These are phyloP conservation scores for Drosophila pseudoobscura DNA, from an alignment of 1,140 invertebrate genomes.

Conservation along the genomic window DNA sequence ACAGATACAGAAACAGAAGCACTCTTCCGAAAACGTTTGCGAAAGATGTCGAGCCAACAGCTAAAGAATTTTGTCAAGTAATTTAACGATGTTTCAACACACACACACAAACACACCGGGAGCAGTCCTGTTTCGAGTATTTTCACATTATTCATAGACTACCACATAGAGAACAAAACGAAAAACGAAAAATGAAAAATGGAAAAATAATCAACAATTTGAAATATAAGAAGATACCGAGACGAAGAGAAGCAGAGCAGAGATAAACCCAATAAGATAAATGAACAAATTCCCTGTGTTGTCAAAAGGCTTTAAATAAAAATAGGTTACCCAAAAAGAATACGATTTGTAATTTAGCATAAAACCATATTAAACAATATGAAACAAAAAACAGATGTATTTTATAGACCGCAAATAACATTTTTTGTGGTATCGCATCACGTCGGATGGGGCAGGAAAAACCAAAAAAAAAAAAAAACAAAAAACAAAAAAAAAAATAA, in stretches of 20 bases:
- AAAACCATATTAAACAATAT: conserved; percentile 4
- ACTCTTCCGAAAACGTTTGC: too few species aligned
- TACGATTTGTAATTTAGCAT: conserved; percentile 61
- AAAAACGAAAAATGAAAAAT: not conserved
- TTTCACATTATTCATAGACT: conserved; percentile 32
- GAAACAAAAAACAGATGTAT: conserved; percentile 27
- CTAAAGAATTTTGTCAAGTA: conserved; percentile 1
- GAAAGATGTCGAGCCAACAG: not conserved
- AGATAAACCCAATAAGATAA: conserved; percentile 34
- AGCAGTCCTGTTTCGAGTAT: not conserved
- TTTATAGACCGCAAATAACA: conserved; percentile 25
- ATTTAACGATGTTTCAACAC: conserved; percentile 22
- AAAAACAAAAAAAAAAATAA: not conserved
- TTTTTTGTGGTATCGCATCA: conserved; percentile 25
- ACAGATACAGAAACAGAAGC: too few species aligned
- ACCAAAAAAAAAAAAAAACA: conserved; percentile 4
- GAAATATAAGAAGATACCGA: conserved; percentile 19
- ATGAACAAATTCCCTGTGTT: conserved; percentile 69
- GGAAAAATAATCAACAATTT: conserved; percentile 11
- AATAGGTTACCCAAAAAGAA: conserved; percentile 17
- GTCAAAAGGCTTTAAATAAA: conserved; percentile 70
- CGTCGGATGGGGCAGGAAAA: conserved; percentile 15
- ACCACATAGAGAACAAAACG: conserved; percentile 12
- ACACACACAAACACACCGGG: too few species aligned
- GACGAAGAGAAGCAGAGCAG: conserved; percentile 3